phyloP scores from a whole-genome alignment of 2,888 invertebrate species.

The Orthosia gracilis region DNA sequence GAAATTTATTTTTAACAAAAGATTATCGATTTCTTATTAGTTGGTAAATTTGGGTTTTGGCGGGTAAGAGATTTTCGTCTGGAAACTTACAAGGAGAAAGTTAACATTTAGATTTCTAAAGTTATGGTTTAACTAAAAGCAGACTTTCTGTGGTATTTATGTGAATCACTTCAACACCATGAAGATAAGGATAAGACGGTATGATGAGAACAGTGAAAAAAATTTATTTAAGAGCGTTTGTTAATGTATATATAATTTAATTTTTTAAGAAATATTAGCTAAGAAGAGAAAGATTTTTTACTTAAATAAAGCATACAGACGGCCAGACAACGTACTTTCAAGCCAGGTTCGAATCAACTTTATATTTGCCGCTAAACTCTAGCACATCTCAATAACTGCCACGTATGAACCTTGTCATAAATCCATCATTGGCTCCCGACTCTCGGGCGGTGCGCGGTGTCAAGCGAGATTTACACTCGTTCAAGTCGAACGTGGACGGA shows the following conservation, averaged over 20 bases:
- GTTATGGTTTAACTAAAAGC: neutral
- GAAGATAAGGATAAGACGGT: neutral
- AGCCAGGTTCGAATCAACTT: neutral
- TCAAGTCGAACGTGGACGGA: slow-evolving; percentile 1
- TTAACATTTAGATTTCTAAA: neutral
- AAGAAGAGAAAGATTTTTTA: too few relatives aligned
- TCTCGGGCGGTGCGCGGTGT: neutral
- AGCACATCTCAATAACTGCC: slow-evolving; percentile 4
- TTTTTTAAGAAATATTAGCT: too few relatives aligned
- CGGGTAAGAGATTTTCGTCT: too few relatives aligned
- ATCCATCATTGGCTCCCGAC: neutral
- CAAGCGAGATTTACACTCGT: slow-evolving; percentile 26
- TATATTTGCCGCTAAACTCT: neutral
- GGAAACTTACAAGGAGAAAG: too few relatives aligned
- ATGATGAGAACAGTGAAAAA: neutral
- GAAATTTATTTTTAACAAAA: neutral
- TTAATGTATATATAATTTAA: too few relatives aligned
- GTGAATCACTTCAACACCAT: neutral
- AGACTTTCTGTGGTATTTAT: neutral
- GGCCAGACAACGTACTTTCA: too few relatives aligned
- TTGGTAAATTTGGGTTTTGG: neutral
- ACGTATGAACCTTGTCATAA: slow-evolving; percentile 11
- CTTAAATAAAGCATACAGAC: too few relatives aligned
- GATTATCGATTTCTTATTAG: neutral
- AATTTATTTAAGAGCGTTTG: too few relatives aligned